Evolutionary conservation across 64 coral and sea anemone genomes (phyloP).

Genomic region (Acropora tenuis): DNA sequence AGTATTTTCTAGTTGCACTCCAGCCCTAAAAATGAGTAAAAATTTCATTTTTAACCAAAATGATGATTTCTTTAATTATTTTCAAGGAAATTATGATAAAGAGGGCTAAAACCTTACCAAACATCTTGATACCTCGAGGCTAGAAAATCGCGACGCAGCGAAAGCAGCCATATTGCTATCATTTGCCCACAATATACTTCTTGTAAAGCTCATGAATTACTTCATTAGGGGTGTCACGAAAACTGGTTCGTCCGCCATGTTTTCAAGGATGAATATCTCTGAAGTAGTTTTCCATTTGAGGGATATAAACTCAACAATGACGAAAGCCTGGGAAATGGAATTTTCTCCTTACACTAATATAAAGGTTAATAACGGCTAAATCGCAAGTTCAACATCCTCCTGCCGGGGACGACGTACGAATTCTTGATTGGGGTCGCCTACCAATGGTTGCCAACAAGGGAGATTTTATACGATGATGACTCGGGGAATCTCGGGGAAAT

Average conservation of each 20-base stretch:
- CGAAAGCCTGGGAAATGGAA: conserved; percentile 18
- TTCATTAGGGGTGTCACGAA: too few species aligned
- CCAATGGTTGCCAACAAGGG: too few species aligned
- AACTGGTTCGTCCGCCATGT: too few species aligned
- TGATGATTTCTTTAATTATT: background rate
- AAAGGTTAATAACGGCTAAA: background rate
- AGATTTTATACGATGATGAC: too few species aligned
- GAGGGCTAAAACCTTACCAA: background rate
- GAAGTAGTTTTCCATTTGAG: conserved; percentile 27
- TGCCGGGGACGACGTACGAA: too few species aligned
- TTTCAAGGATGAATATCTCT: background rate
- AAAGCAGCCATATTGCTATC: background rate
- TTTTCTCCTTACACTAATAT: conserved; percentile 18
- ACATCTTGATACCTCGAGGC: background rate
- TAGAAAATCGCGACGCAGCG: background rate
- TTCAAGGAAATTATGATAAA: background rate
- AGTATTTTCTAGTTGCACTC: conserved; percentile 4
- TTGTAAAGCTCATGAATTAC: background rate
- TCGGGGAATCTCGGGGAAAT: too few species aligned
- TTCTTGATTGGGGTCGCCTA: too few species aligned
- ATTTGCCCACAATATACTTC: background rate
- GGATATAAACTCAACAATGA: conserved; percentile 24
- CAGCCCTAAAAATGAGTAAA: background rate
- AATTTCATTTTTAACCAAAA: background rate
- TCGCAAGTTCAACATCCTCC: too few species aligned